A percentile compares a stretch with the other conserved stretches of the same genome.
Evolutionary conservation across 2,797 vertebrate species (phyloP).

Genomic region (Sitta carolinensis): DNA sequence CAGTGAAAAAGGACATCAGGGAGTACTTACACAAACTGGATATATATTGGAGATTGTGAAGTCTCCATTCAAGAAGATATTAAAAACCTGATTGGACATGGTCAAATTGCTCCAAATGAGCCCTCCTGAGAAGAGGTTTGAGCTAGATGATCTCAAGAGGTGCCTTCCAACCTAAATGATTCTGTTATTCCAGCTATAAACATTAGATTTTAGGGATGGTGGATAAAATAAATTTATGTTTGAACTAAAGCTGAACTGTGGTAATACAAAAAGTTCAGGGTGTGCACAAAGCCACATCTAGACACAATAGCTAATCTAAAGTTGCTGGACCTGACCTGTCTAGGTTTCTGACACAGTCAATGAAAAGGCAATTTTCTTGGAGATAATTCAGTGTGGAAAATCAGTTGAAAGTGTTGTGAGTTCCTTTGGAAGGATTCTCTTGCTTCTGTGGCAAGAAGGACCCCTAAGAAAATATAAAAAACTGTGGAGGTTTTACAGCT

Average conservation of each 20-base stretch:
- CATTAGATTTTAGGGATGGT: background rate
- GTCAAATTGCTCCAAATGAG: background rate
- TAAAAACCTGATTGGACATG: background rate
- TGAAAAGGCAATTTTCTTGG: background rate
- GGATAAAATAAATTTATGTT: background rate
- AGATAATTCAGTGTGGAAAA: background rate
- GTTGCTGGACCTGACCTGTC: background rate
- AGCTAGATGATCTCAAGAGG: background rate
- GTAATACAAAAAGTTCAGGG: background rate
- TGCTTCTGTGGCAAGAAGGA: background rate
- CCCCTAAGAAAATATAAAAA: background rate
- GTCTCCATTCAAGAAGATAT: background rate
- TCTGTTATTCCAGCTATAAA: background rate
- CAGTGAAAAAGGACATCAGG: background rate
- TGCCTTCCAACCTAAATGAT: background rate
- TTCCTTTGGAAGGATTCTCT: background rate
- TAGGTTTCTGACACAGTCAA: background rate
- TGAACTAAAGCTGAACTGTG: background rate
- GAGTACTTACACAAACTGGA: background rate
- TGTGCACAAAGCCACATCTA: background rate
- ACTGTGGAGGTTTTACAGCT: background rate
- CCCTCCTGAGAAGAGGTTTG: background rate
- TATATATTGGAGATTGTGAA: background rate
- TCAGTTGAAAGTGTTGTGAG: background rate
- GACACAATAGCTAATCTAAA: background rate